Evolutionary conservation across 1,140 invertebrate genomes (phyloP), one percentile per base, ranked within the genome.

Genomic region (Solenopsis invicta): DNA sequence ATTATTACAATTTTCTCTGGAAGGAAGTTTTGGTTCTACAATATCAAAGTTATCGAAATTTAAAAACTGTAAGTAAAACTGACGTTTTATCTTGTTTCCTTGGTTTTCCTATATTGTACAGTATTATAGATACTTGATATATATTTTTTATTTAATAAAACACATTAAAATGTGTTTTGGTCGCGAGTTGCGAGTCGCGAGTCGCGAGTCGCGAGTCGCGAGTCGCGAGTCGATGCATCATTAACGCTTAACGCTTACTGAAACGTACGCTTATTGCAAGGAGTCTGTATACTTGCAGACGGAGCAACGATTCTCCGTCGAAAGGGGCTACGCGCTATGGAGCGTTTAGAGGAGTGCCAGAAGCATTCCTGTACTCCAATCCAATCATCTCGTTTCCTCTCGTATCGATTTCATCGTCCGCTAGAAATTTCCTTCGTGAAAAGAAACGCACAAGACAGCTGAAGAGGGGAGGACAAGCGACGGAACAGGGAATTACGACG

Each of bases 331-430:
- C 69, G 54, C 24, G 67, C 21, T 62, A 50, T 12, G 80, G 69
- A 61, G 67, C 80, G 67, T 62, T 84, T 75, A 75, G 52, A 75
- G 69, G 48, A 82, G 66, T 37, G 66, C 66, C 61, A 71, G 52
- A 66, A 71, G 52, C 64, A 71, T 71, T 84, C 13, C 80, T 64
- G 48, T 50, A 75, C 69, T 91, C 92, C 89, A 69, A 92, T 92
- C 86, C 91, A 92, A 93, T 92, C 92, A 89, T 92, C 88, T 93
- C 84, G 86, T 92, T 92, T 92, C 88, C 91, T 85, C 64, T 52
- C 50, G 54, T 92, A 92, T 92, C 91, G 89, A 93, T 93, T 91
- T 91, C 91, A 86, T 45, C 86, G 80, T 59, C 72, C 69, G 82
- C 62, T 86, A 72, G 77, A 88, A 91, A 89, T 81, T 89, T 90